Percentiles rank a stretch among this genome's conserved stretches.
phyloP scores from a whole-genome alignment of 2,113 vertebrate species.

The Uria aalge region DNA sequence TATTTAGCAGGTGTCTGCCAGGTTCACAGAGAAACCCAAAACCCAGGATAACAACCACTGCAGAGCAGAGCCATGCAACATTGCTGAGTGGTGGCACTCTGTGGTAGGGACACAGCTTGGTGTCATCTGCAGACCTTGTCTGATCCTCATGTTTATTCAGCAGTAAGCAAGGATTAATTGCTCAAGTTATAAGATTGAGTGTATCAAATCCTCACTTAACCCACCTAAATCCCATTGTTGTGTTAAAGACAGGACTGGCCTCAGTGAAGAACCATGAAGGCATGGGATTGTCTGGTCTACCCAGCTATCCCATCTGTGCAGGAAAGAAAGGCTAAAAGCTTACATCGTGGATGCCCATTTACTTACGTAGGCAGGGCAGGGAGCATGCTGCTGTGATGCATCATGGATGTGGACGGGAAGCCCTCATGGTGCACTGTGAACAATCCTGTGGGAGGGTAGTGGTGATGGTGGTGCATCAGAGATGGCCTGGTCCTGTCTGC shows the following conservation, averaged over 20 bases:
- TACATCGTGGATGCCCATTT: fast-evolving
- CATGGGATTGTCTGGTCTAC: too few relatives aligned
- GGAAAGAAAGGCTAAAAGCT: not conserved
- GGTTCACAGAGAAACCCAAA: not conserved
- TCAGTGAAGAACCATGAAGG: not conserved
- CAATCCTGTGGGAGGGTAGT: conserved; percentile 63
- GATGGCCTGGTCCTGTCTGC: conserved; percentile 64
- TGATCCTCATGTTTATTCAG: not conserved
- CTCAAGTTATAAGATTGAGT: not conserved
- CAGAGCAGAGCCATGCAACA: not conserved
- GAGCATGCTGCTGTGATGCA: conserved; percentile 9
- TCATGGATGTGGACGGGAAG: conserved; percentile 38
- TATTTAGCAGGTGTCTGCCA: not conserved
- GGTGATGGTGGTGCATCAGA: conserved; percentile 83
- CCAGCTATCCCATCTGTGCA: not conserved
- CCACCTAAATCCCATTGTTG: not conserved
- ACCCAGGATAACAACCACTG: not conserved
- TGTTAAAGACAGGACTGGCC: not conserved
- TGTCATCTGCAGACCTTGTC: not conserved
- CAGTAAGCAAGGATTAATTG: not conserved
- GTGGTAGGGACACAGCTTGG: not conserved
- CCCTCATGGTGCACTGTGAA: not conserved
- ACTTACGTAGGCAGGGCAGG: conserved; percentile 68
- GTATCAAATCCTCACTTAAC: not conserved
- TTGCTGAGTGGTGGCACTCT: not conserved